Conservation (phyloP, 1,140 invertebrate genomes). For the Schlechtendalia chinensis region DNA sequence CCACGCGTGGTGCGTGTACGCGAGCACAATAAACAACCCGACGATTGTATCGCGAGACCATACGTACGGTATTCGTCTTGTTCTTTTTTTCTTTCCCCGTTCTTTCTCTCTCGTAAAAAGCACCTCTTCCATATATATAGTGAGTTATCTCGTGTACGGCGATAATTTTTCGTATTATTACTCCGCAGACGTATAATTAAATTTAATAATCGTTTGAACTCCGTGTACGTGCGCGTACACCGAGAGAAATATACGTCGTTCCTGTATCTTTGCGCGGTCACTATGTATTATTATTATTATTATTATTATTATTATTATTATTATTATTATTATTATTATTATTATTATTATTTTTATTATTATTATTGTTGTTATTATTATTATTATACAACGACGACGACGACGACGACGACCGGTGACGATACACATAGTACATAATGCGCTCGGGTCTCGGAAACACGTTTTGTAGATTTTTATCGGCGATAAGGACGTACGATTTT, state of each 20-base stretch:
- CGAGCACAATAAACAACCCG: slow-evolving; percentile 17
- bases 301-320: slow-evolving; percentile 1
- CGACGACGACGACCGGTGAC: background rate
- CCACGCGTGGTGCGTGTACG: too few relatives aligned
- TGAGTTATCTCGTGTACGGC: background rate
- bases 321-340: too few relatives aligned
- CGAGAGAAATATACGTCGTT: background rate
- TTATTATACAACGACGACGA: background rate
- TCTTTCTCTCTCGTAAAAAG: background rate
- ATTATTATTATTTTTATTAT: too few relatives aligned
- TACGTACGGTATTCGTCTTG: background rate
- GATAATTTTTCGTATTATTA: slow-evolving; percentile 37
- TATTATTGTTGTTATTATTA: too few relatives aligned
- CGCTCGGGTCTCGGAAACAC: background rate
- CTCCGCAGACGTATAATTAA: slow-evolving; percentile 33
- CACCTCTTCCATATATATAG: too few relatives aligned
- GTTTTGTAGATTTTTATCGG: slow-evolving; percentile 32
- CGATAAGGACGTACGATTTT: slow-evolving; percentile 19
- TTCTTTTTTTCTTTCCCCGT: background rate
- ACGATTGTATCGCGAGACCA: slow-evolving; percentile 17
- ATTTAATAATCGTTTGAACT: slow-evolving; percentile 34
- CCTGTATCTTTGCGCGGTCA: background rate
- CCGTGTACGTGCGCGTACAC: background rate
- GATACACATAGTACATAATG: slow-evolving; percentile 11
- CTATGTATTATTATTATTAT: background rate